Evolutionary conservation across 2,888 invertebrate species (phyloP), one percentile per base, ranked within the genome.

Genomic region (Noctua comes): DNA sequence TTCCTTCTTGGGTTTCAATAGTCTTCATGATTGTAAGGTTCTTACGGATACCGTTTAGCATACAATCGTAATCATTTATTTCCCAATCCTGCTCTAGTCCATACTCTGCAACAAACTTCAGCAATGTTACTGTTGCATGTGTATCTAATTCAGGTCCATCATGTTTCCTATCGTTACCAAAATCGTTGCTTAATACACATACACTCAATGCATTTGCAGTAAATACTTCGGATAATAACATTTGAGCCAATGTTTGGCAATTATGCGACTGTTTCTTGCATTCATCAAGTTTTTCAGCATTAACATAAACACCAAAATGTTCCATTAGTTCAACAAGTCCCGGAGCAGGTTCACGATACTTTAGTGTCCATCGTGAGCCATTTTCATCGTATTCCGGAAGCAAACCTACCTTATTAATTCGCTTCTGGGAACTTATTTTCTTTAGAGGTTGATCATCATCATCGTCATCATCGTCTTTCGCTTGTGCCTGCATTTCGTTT

Each of bases 341-440:
- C 3, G 40, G 27, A 62, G 76, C 62, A 51, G 48, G 16, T 43
- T 40, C 48, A 16, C 46, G 72, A 40, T 80, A 48, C 24, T 57
- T 77, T 24, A 80, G 24, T 16, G 80, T 80, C 73, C 73, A 80
- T 65, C 46, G 66, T 8, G 79, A 71, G 66, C 59, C 66, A 59
- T 43, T 51, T 43, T 36, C 36, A 1, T 77, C 66, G 8, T 71
- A 71, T 43, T 73, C 68, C 2, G 48, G 73, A 57, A 68, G 48
- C 27, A n/a, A 16, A 62, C 4, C 54, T 24, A 70, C 31, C 31
- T 31, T 46, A 31, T 62, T 65, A 5, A 43, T 62, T 24, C 1
- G 21, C n/a, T 72, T 72, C 27, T 43, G 43, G 5, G 6, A 16
- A 62, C 13, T 27, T 57, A 11, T 24, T 46, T 62, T 46, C 24